phyloP scores from a whole-genome alignment of 2,888 invertebrate species.

The Brachyptera risi region DNA sequence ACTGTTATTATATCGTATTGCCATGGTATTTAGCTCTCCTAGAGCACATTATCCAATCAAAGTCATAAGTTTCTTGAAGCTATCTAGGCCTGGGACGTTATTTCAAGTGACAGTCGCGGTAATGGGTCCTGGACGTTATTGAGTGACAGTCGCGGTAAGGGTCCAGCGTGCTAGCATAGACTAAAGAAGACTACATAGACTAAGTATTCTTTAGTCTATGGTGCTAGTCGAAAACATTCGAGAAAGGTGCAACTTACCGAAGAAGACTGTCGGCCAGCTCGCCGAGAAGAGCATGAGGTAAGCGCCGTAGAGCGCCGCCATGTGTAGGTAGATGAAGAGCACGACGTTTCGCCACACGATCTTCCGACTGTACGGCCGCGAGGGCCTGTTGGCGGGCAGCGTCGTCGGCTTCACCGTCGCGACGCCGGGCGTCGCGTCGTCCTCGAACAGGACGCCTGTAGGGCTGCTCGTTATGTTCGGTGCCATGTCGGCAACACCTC shows the following conservation, averaged over 20 bases:
- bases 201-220: too few relatives aligned
- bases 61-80: too few relatives aligned
- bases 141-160: too few relatives aligned
- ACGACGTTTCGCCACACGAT: conserved; percentile 81
- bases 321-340: conserved; percentile 71
- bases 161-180: too few relatives aligned
- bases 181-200: too few relatives aligned
- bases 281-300: conserved; percentile 71
- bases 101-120: too few relatives aligned
- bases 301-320: conserved; percentile 69
- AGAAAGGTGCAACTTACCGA: conserved; percentile 63
- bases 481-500: conserved; percentile 41
- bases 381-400: conserved; percentile 2
- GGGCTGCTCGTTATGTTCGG: conserved; percentile 47
- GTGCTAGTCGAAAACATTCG: background rate
- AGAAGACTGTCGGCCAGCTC: conserved; percentile 63
- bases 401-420: background rate
- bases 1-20: too few relatives aligned
- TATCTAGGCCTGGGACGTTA: too few relatives aligned
- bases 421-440: conserved; percentile 36
- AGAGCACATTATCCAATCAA: too few relatives aligned
- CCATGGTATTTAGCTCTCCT: too few relatives aligned
- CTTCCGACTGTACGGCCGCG: conserved; percentile 35
- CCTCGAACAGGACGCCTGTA: conserved; percentile 44
- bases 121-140: too few relatives aligned